Conservation (phyloP, 2,797 vertebrate species). For the Graptemys geographica region DNA sequence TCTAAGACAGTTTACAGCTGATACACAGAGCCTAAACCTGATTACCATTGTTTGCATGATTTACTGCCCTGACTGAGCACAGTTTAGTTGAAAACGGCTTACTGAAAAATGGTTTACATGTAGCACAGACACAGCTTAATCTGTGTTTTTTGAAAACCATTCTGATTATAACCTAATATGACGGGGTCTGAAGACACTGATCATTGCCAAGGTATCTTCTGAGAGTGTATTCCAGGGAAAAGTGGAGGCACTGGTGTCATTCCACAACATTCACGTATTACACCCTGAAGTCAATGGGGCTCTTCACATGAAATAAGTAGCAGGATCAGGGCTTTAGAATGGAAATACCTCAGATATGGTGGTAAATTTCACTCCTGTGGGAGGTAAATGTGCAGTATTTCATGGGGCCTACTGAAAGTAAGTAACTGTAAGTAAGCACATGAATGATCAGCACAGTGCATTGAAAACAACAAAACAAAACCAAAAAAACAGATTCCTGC, state of each 20-base stretch:
- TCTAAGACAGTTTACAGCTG: conserved; percentile 45
- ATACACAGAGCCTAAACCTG: conserved; percentile 45
- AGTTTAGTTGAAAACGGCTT: conserved; percentile 58
- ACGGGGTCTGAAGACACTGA: background rate
- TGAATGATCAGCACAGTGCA: background rate
- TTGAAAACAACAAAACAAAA: background rate
- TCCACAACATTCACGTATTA: background rate
- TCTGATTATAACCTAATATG: conserved; percentile 39
- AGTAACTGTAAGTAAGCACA: background rate
- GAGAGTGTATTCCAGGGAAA: background rate
- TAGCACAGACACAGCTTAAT: conserved; percentile 33
- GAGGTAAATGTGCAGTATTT: background rate
- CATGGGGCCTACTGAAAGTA: background rate
- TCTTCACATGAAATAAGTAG: background rate
- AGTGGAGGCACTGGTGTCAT: background rate
- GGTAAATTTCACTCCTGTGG: background rate
- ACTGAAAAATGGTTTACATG: conserved; percentile 56
- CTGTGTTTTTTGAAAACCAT: conserved; percentile 5
- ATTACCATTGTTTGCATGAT: conserved; percentile 70
- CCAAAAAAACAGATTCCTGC: background rate
- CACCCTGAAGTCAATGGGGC: background rate
- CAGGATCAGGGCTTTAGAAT: background rate
- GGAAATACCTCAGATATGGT: background rate
- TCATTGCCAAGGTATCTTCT: background rate
- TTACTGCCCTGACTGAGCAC: conserved; percentile 41